Percentiles rank a stretch among this genome's conserved stretches.
phyloP scores from a whole-genome alignment of 2,888 invertebrate genomes.

The Catonia carolina region DNA sequence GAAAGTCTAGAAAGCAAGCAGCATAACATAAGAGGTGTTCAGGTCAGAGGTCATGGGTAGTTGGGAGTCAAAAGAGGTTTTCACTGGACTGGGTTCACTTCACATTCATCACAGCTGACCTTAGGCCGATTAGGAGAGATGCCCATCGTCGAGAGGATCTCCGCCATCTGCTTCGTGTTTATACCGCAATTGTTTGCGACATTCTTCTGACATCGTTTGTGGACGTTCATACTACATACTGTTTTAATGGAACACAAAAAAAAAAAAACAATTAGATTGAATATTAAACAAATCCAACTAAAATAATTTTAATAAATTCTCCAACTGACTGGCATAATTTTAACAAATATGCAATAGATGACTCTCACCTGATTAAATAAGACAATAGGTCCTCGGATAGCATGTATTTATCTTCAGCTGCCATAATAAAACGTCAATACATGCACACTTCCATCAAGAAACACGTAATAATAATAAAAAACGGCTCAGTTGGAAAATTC shows the following conservation, averaged over 20 bases:
- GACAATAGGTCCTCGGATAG: too few relatives aligned
- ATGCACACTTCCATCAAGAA: too few relatives aligned
- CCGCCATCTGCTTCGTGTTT: slow-evolving; percentile 93
- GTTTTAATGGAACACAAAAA: slow-evolving; percentile 36
- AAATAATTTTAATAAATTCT: too few relatives aligned
- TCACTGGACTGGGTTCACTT: neutral
- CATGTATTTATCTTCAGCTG: too few relatives aligned
- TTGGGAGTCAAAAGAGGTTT: neutral
- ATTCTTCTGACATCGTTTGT: slow-evolving; percentile 98
- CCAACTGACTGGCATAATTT: too few relatives aligned
- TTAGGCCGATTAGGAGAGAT: slow-evolving; percentile 65
- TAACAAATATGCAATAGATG: too few relatives aligned
- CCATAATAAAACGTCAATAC: too few relatives aligned
- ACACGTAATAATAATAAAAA: too few relatives aligned
- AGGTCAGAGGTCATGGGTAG: neutral
- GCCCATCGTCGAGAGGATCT: slow-evolving; percentile 84
- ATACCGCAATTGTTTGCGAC: slow-evolving; percentile 99
- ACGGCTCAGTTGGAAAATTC: too few relatives aligned
- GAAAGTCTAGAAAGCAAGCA: slow-evolving; percentile 13
- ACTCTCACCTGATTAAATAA: too few relatives aligned
- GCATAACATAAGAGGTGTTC: slow-evolving; percentile 8
- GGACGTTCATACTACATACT: slow-evolving; percentile 96
- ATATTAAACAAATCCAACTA: too few relatives aligned
- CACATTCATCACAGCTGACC: slow-evolving; percentile 39
- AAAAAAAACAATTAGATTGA: slow-evolving; percentile 1